phyloP scores from a whole-genome alignment of 2,888 invertebrate genomes.

The Urechis unicinctus region DNA sequence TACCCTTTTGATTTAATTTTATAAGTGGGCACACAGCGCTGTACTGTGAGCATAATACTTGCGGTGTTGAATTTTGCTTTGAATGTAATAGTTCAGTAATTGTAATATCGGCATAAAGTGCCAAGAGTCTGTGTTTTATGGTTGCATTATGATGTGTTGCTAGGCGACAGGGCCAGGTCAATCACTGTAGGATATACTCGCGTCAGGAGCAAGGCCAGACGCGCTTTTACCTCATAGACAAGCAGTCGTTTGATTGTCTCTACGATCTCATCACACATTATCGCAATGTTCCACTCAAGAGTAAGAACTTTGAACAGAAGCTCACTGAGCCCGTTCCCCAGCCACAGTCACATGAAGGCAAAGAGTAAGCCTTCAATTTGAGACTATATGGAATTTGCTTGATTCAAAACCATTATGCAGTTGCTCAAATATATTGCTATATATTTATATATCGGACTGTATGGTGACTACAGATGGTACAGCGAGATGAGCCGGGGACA shows the following conservation, averaged over 20 bases:
- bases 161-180: not conserved
- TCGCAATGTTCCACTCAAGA: slow-evolving; percentile 75
- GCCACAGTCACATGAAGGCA: slow-evolving; percentile 86
- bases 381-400: too few relatives aligned
- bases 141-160: not conserved
- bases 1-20: too few relatives aligned
- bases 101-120: too few relatives aligned
- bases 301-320: slow-evolving; percentile 81
- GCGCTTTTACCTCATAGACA: slow-evolving; percentile 77
- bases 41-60: too few relatives aligned
- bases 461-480: slow-evolving; percentile 63
- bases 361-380: slow-evolving; percentile 62
- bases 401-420: too few relatives aligned
- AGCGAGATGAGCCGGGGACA: slow-evolving; percentile 73
- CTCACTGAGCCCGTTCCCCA: slow-evolving; percentile 88
- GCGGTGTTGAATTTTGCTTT: too few relatives aligned
- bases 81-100: too few relatives aligned
- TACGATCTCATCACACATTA: slow-evolving; percentile 88
- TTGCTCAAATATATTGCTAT: too few relatives aligned
- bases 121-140: too few relatives aligned
- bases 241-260: slow-evolving; percentile 81
- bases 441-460: too few relatives aligned
- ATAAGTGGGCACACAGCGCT: too few relatives aligned
- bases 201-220: not conserved
- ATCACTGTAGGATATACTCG: not conserved